Evolutionary conservation across 2,797 vertebrate species (phyloP).

Genomic region (Propithecus perrieri): DNA sequence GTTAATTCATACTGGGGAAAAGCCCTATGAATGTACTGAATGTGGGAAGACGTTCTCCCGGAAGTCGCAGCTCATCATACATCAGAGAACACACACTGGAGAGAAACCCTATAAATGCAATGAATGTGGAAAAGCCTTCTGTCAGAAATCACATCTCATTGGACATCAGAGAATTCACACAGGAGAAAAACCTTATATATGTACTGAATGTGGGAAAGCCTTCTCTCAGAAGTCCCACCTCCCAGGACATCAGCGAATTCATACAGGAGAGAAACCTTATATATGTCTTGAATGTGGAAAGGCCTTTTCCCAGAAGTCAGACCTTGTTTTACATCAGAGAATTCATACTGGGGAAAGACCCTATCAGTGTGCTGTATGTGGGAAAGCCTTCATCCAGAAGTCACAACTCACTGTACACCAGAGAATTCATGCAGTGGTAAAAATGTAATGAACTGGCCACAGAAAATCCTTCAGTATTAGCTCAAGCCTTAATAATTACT

Average conservation of each 20-base stretch:
- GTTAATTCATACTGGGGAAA: constrained; percentile 77
- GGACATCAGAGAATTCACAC: constrained; percentile 79
- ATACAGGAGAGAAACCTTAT: constrained; percentile 78
- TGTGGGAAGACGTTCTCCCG: constrained; percentile 78
- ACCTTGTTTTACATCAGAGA: constrained; percentile 77
- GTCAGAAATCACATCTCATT: constrained; percentile 77
- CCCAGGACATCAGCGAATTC: constrained; percentile 77
- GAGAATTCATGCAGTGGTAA: constrained; percentile 57
- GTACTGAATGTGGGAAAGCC: constrained; percentile 78
- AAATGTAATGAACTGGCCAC: constrained; percentile 22
- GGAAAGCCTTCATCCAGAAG: constrained; percentile 75
- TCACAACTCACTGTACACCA: constrained; percentile 73
- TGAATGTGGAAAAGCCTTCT: constrained; percentile 79
- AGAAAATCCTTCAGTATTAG: constrained; percentile 50
- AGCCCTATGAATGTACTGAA: constrained; percentile 72
- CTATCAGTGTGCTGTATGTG: constrained; percentile 69
- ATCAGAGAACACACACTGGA: constrained; percentile 80
- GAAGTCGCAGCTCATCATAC: constrained; percentile 77
- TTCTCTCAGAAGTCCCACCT: constrained; percentile 81
- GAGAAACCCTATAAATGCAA: constrained; percentile 78
- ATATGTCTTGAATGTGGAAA: constrained; percentile 78
- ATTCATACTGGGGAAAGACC: constrained; percentile 77
- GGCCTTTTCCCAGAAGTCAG: constrained; percentile 80
- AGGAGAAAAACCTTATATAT: constrained; percentile 77
- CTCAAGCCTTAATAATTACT: constrained; percentile 43